phyloP scores from a whole-genome alignment of 2,888 invertebrate genomes.

The Morinoia aosen region DNA sequence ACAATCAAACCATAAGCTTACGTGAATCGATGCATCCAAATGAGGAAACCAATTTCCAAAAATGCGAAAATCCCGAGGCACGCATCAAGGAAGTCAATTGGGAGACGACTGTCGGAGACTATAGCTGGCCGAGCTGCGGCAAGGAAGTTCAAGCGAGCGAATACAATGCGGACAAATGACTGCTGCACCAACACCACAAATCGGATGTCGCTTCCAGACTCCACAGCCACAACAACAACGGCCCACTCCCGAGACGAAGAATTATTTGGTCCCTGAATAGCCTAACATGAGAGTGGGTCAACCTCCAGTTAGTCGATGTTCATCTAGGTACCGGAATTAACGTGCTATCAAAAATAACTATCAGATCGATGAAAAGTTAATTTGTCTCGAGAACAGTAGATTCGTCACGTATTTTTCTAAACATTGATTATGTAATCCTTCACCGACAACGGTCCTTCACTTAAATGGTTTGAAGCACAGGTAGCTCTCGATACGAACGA shows the following conservation, averaged over 20 bases:
- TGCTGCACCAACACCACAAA: constrained; percentile 47
- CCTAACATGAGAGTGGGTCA: background rate
- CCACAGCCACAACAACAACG: background rate
- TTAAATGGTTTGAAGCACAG: no score
- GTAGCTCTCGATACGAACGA: no score
- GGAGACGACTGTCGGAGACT: background rate
- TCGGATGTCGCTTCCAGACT: constrained; percentile 35
- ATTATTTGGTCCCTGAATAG: background rate
- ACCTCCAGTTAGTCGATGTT: background rate
- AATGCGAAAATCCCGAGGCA: background rate
- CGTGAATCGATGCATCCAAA: background rate
- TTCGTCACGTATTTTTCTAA: no score
- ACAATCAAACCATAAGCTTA: background rate
- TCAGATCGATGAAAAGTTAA: no score
- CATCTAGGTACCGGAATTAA: background rate
- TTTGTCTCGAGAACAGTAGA: no score
- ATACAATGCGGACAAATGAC: constrained; percentile 49
- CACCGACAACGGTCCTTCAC: no score
- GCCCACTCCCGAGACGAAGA: background rate
- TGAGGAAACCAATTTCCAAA: background rate
- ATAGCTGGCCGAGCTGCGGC: background rate
- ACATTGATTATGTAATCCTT: no score
- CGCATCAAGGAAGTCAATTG: background rate
- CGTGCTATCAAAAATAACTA: no score
- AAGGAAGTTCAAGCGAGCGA: constrained; percentile 10